Evolutionary conservation across 1,140 invertebrate species (phyloP).

Genomic region (Marisa cornuarietis): DNA sequence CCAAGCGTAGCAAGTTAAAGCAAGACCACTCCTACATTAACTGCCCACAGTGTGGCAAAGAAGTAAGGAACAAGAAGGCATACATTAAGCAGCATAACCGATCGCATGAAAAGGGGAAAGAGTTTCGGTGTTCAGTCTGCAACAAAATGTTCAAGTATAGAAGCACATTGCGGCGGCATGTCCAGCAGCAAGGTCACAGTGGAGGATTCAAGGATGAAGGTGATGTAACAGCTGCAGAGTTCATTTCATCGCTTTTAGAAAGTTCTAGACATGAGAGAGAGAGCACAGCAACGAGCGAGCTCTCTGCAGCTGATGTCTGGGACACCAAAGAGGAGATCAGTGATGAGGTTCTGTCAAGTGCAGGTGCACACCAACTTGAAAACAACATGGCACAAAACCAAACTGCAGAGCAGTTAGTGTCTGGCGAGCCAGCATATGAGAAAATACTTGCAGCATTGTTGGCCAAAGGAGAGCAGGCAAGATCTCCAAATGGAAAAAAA

Average conservation of each 20-base stretch:
- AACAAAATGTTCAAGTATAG: conserved; percentile 21
- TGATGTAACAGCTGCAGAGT: no score
- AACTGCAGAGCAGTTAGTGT: background rate
- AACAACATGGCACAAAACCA: no score
- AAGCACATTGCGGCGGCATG: conserved; percentile 13
- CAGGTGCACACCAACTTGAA: no score
- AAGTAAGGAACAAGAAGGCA: conserved; percentile 17
- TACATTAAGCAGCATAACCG: conserved; percentile 21
- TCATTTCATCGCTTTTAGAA: no score
- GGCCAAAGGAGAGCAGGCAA: background rate
- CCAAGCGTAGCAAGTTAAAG: conserved; percentile 12
- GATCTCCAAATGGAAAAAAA: conserved; percentile 9
- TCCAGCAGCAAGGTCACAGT: conserved; percentile 6
- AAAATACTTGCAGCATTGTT: conserved; percentile 11
- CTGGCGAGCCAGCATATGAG: conserved; percentile 18
- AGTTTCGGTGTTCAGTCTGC: conserved; percentile 5
- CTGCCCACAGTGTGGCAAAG: conserved; percentile 16
- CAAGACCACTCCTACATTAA: conserved; percentile 11
- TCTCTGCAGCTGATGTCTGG: no score
- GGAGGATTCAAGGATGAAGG: background rate
- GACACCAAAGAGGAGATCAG: no score
- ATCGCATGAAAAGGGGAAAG: conserved; percentile 13
- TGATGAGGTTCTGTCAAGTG: no score
- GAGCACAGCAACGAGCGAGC: no score
- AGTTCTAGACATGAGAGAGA: no score